Percentiles rank a stretch among this genome's conserved stretches.
These are phyloP conservation scores for Pseudomyrmex dendroicus DNA, from an alignment of 1,140 invertebrate species.

Conservation along the genomic window DNA sequence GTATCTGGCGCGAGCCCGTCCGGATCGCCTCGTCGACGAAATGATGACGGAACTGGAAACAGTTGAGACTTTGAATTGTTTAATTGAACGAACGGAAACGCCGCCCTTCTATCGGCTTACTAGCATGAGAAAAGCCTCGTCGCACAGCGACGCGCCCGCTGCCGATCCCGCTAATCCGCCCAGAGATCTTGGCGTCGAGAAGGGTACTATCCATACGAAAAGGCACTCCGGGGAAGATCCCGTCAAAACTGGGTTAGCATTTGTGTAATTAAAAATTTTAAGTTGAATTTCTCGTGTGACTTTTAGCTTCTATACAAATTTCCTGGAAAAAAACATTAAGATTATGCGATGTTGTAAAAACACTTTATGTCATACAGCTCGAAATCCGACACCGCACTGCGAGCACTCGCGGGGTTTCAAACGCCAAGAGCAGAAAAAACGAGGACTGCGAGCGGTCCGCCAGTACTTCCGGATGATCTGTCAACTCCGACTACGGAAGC, in stretches of 20 bases:
- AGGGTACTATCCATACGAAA: constrained; percentile 98
- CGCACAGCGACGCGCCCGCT: constrained; percentile 90
- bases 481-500: constrained; percentile 86
- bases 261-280: too few relatives aligned
- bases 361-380: constrained; percentile 64
- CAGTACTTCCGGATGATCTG: constrained; percentile 87
- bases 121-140: constrained; percentile 94
- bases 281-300: too few relatives aligned
- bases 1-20: constrained; percentile 95
- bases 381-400: constrained; percentile 87
- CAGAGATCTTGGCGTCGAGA: constrained; percentile 90
- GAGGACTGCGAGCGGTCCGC: constrained; percentile 87
- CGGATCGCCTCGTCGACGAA: constrained; percentile 97
- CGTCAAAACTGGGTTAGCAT: constrained; percentile 87
- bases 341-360: too few relatives aligned
- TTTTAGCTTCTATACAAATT: too few relatives aligned
- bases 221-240: constrained; percentile 96
- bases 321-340: too few relatives aligned
- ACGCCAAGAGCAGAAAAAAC: constrained; percentile 87
- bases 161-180: constrained; percentile 84
- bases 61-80: constrained; percentile 97
- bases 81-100: constrained; percentile 98
- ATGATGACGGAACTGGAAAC: constrained; percentile 98
- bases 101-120: constrained; percentile 98
- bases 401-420: constrained; percentile 85